Evolutionary conservation across 1,140 invertebrate species (phyloP).

Genomic region (Scaptodrosophila lebanonensis): DNA sequence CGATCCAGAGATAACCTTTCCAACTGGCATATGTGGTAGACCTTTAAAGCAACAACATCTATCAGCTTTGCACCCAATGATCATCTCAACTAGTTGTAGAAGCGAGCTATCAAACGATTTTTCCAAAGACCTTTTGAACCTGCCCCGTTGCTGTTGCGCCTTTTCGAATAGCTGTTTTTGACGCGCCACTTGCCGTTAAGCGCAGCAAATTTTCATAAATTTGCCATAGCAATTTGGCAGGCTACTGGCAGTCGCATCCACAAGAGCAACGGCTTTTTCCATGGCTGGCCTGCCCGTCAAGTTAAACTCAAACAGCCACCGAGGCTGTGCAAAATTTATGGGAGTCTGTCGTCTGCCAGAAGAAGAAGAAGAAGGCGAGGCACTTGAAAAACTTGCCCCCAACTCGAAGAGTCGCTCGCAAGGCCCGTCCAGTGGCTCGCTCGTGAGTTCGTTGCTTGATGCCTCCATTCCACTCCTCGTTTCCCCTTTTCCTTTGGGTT

Average conservation of each 20-base stretch:
- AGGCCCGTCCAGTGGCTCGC: no score
- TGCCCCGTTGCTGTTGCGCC: not conserved
- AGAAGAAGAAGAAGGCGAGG: conserved; percentile 16
- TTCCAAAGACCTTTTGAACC: conserved; percentile 53
- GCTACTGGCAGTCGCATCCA: conserved; percentile 27
- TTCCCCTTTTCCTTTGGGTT: conserved; percentile 9
- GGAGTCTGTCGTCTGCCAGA: conserved; percentile 24
- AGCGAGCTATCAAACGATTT: conserved; percentile 42
- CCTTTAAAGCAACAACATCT: no score
- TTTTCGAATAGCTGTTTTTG: conserved; percentile 1
- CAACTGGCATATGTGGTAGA: no score
- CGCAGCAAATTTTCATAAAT: conserved; percentile 48
- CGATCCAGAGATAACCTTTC: no score
- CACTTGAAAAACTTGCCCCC: conserved; percentile 10
- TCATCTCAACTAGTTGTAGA: conserved; percentile 17
- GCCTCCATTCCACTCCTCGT: not conserved
- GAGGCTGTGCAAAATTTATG: conserved; percentile 41
- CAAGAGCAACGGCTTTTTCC: conserved; percentile 3
- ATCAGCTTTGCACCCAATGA: conserved; percentile 10
- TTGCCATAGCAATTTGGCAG: conserved; percentile 44
- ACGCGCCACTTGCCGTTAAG: conserved; percentile 32
- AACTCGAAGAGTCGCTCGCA: not conserved
- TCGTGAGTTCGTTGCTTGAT: no score
- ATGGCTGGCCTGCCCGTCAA: conserved; percentile 14
- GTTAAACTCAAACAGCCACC: conserved; percentile 17